A percentile compares a stretch with the other conserved stretches of the same genome.
Evolutionary conservation across 2,797 vertebrate genomes (phyloP).

Genomic region (Manis pentadactyla): DNA sequence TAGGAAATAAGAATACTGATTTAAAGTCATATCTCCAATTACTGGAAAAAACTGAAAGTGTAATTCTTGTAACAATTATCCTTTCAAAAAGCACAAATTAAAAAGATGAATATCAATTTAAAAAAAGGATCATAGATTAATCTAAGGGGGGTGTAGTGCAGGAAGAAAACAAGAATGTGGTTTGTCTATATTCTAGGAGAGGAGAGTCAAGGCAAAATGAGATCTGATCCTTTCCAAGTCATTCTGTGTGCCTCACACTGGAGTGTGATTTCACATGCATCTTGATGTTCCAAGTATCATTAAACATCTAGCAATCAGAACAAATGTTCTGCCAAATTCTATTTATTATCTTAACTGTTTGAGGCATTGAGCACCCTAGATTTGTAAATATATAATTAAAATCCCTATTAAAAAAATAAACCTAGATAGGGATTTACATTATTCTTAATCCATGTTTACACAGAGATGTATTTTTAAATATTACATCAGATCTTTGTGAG

Average conservation of each 20-base stretch:
- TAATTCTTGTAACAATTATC: constrained; percentile 68
- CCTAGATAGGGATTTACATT: constrained; percentile 70
- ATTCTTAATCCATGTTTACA: constrained; percentile 76
- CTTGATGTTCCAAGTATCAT: constrained; percentile 79
- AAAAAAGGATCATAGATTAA: constrained; percentile 59
- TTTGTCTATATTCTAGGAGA: constrained; percentile 69
- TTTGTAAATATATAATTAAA: constrained; percentile 83
- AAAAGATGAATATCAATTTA: constrained; percentile 70
- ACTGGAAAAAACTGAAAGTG: constrained; percentile 57
- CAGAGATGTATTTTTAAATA: constrained; percentile 67
- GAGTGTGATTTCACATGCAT: constrained; percentile 75
- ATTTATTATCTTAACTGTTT: constrained; percentile 82
- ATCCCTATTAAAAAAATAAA: constrained; percentile 71
- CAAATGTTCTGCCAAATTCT: constrained; percentile 81
- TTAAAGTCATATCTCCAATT: constrained; percentile 69
- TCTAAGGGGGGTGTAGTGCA: neutral
- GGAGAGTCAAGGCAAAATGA: constrained; percentile 72
- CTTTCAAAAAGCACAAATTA: constrained; percentile 74
- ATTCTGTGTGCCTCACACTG: constrained; percentile 66
- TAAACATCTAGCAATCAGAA: constrained; percentile 80
- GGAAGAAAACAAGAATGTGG: constrained; percentile 59
- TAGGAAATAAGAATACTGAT: constrained; percentile 72
- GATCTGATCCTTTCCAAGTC: constrained; percentile 73
- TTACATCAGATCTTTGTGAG: constrained; percentile 64
- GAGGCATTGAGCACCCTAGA: constrained; percentile 76